Evolutionary conservation across 2,797 vertebrate genomes (phyloP).

Genomic region (Parauchenoglanis punctatus): DNA sequence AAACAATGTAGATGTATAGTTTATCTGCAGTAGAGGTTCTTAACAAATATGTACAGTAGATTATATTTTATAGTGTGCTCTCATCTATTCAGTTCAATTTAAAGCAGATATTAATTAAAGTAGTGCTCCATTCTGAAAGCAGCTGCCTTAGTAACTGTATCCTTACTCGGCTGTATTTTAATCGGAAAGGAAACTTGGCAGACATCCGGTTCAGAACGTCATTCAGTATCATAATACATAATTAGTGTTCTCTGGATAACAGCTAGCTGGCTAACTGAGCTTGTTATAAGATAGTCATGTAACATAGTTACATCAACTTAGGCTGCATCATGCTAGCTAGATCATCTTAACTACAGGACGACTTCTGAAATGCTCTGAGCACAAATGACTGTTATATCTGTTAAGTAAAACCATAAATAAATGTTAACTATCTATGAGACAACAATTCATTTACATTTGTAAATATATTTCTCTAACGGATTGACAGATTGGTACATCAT

Average conservation of each 20-base stretch:
- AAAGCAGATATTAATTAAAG: constrained; percentile 17
- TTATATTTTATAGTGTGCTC: constrained; percentile 29
- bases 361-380: constrained; percentile 15
- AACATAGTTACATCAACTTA: background rate
- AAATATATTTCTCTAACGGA: background rate
- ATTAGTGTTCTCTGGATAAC: constrained; percentile 15
- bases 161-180: constrained; percentile 12
- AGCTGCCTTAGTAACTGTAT: constrained; percentile 17
- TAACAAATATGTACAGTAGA: constrained; percentile 44
- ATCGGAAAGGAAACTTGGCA: constrained; percentile 23
- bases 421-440: background rate
- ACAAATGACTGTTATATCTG: constrained; percentile 27
- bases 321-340: constrained; percentile 2
- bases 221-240: constrained; percentile 14
- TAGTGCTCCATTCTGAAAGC: constrained; percentile 13
- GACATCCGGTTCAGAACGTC: background rate
- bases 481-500: background rate
- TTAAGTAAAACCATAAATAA: background rate
- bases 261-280: background rate
- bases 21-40: constrained; percentile 30
- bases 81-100: background rate
- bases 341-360: background rate
- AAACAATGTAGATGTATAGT: constrained; percentile 32
- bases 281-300: background rate
- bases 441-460: background rate